Conservation (phyloP, 2,113 vertebrate species). For the Recurvirostra avosetta region DNA sequence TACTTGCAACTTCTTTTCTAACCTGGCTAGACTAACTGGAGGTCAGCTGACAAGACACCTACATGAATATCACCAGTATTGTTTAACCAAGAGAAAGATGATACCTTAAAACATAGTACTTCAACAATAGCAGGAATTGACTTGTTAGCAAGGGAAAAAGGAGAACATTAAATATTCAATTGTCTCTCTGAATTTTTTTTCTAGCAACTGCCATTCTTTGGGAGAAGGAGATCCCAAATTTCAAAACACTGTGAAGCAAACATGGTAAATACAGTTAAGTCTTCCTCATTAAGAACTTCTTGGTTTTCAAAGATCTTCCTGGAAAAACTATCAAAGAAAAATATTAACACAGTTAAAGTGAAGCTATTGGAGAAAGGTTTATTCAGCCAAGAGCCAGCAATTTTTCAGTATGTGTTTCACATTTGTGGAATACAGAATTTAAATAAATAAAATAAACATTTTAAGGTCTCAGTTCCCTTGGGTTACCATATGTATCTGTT, state of each 20-base stretch:
- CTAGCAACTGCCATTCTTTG: neutral
- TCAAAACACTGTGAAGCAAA: neutral
- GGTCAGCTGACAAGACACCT: neutral
- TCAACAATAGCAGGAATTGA: neutral
- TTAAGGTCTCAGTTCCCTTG: neutral
- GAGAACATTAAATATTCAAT: neutral
- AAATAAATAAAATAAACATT: neutral
- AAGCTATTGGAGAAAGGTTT: neutral
- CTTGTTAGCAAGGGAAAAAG: neutral
- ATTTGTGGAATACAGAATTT: neutral
- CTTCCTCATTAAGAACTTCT: neutral
- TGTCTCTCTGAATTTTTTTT: neutral
- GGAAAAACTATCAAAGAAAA: neutral
- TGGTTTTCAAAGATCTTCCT: neutral
- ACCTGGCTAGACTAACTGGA: neutral
- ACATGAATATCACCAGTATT: neutral
- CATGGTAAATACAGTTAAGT: neutral
- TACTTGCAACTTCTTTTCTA: neutral
- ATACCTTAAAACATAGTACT: neutral
- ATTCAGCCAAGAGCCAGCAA: neutral
- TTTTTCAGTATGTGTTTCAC: neutral
- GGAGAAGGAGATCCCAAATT: neutral
- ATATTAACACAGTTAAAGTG: neutral
- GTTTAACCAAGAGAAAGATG: neutral
- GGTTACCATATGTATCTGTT: neutral